Evolutionary conservation across 2,797 vertebrate species (phyloP), one percentile per base, ranked within the genome.

Genomic region (Huso huso): DNA sequence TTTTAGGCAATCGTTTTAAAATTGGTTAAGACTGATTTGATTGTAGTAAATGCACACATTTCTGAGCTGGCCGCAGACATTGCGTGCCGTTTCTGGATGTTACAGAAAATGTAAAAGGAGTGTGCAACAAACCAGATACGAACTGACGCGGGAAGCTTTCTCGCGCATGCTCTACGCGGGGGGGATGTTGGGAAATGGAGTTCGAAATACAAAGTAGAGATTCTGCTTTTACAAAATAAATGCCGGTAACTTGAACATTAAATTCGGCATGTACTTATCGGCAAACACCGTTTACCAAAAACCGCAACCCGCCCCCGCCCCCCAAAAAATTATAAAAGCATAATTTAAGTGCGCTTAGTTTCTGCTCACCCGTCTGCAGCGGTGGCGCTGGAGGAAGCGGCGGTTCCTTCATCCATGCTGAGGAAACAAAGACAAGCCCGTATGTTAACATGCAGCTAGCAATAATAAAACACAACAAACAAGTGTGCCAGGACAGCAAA

Each of bases 351-450:
- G n/a, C 18, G 50, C 37, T 13, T 62, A 10, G 7, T 50, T 7
- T 6, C 7, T 8, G 8, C 83, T 80, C 69, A 87, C 89, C 84
- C 75, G 68, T 84, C 84, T 50, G 72, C 77, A 11, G 74, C 74
- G 7, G 80, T 78, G 8, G 84, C 73, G 57, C 79, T 77, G 1
- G 89, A 89, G 1, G 89, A 89, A 0, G 89, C 90, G 70, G 87
- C 86, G 8, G 90, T 88, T 72, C 87, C 84, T 76, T 89, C 89
- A n/a, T 87, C 87, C 77, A 69, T 70, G 61, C 89, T 90, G 72
- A 6, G 67, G 71, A 57, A 66, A 62, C 15, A 58, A 71, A 23
- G 4, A 48, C 5, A 1, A 62, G n/a, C 15, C 15, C 13, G 7
- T n/a, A 10, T 13, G 10, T 37, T 37, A 1, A n/a, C 12, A 53